Conservation (phyloP, 2,797 vertebrate genomes). For the Eutrigla gurnardus region DNA sequence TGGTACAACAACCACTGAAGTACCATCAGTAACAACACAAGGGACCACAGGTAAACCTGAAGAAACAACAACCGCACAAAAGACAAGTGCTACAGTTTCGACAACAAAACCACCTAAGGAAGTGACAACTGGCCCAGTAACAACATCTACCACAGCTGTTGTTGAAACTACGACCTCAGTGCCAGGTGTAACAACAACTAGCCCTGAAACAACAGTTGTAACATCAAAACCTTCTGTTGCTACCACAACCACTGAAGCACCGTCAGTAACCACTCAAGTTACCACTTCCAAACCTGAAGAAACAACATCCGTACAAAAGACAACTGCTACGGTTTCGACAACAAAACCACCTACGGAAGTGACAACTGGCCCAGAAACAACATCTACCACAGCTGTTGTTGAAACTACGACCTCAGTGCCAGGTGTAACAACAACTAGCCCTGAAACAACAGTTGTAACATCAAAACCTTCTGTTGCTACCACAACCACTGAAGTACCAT, state of each 20-base stretch:
- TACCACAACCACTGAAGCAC: background rate
- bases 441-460: background rate
- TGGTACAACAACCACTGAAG: no score
- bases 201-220: background rate
- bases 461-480: constrained; percentile 1
- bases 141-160: background rate
- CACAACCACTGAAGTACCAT: background rate
- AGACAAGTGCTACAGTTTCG: background rate
- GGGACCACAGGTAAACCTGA: no score
- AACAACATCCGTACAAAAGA: background rate
- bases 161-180: background rate
- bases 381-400: background rate
- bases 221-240: background rate
- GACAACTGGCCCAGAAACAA: background rate
- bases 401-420: background rate
- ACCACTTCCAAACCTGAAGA: background rate
- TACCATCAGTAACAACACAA: no score
- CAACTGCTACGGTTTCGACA: background rate
- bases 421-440: background rate
- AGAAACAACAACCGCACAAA: background rate
- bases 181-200: background rate
- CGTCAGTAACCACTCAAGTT: background rate
- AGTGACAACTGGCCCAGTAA: background rate
- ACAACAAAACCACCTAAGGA: background rate
- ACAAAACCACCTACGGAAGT: background rate